Conservation (phyloP, 2,888 invertebrate species). For the Uropetala carovei region DNA sequence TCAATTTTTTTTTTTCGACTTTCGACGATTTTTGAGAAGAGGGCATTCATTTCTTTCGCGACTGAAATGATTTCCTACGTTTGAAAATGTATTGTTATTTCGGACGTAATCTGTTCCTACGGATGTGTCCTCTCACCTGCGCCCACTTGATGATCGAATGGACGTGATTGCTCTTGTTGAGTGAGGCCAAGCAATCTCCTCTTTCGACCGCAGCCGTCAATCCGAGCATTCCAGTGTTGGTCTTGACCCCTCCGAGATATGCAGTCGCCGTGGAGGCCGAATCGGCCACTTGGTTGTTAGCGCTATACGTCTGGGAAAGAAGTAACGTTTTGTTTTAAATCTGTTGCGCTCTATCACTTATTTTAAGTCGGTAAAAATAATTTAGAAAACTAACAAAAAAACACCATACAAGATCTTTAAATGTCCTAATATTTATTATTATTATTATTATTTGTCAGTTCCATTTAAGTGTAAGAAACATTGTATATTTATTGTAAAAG, state of each 20-base stretch:
- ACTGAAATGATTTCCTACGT: not conserved
- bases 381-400: too few species aligned
- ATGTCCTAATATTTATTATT: too few species aligned
- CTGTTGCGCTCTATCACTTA: too few species aligned
- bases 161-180: slow-evolving; percentile 12
- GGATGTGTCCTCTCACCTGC: slow-evolving; percentile 13
- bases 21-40: too few species aligned
- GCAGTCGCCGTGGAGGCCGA: slow-evolving; percentile 30
- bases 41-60: not conserved
- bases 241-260: slow-evolving; percentile 43
- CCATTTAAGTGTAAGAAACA: too few species aligned
- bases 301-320: slow-evolving; percentile 23
- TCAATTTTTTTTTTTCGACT: too few species aligned
- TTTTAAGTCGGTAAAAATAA: too few species aligned
- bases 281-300: slow-evolving; percentile 16
- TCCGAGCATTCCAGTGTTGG: slow-evolving; percentile 25
- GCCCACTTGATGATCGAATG: slow-evolving; percentile 49
- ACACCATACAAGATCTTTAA: too few species aligned
- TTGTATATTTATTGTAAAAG: too few species aligned
- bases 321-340: too few species aligned
- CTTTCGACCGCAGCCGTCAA: slow-evolving; percentile 5
- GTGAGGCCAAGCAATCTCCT: slow-evolving; percentile 30
- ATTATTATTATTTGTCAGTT: too few species aligned
- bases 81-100: not conserved
- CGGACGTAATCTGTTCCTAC: not conserved